A percentile compares a stretch with the other conserved stretches of the same genome.
Conservation (phyloP, 2,888 invertebrate genomes). For the Hirtodrosophila confusa region DNA sequence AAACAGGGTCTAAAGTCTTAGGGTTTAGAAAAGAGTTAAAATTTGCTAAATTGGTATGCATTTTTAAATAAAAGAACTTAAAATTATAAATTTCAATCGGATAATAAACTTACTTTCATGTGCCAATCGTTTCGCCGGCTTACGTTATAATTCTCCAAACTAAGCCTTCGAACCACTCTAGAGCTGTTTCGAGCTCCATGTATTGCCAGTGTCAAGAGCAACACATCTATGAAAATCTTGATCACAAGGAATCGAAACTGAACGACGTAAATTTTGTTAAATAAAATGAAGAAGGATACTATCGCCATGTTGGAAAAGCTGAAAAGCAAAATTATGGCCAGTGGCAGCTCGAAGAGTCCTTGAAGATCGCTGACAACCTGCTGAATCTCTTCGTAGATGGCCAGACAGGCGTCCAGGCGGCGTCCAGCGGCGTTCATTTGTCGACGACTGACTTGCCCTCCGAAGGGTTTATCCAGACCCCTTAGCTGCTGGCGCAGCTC, state of each 20-base stretch:
- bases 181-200: constrained; percentile 49
- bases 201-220: constrained; percentile 53
- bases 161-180: constrained; percentile 35
- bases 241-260: constrained; percentile 24
- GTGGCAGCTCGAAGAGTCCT: constrained; percentile 42
- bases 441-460: not conserved
- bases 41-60: no score
- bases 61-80: not conserved
- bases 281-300: constrained; percentile 41
- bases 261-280: constrained; percentile 1
- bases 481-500: constrained; percentile 41
- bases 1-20: no score
- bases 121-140: constrained; percentile 46
- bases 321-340: constrained; percentile 36
- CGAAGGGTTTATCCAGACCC: constrained; percentile 21
- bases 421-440: constrained; percentile 25
- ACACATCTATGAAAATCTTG: constrained; percentile 45
- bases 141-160: constrained; percentile 52
- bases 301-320: constrained; percentile 33
- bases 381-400: constrained; percentile 56
- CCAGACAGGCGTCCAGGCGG: constrained; percentile 48
- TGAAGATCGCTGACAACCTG: constrained; percentile 40
- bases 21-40: no score
- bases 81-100: no score
- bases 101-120: constrained; percentile 40